Evolutionary conservation across 2,888 invertebrate species (phyloP).

Genomic region (Agrotis puta): DNA sequence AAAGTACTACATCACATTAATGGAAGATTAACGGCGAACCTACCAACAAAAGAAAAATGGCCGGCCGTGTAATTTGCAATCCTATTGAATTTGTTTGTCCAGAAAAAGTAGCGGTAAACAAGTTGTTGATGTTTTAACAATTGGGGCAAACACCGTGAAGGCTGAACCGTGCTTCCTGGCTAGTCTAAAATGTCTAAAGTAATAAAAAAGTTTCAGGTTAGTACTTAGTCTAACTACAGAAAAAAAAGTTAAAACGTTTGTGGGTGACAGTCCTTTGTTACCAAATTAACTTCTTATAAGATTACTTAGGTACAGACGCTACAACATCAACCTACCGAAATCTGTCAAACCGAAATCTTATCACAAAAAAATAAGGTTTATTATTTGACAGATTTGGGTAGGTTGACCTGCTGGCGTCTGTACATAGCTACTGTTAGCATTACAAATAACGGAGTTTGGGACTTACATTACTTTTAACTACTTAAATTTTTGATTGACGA

Average conservation of each 20-base stretch:
- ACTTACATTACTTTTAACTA: too few species aligned
- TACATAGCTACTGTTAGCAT: too few species aligned
- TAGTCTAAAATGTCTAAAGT: conserved; percentile 34
- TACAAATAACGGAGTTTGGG: neutral
- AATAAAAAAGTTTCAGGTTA: conserved; percentile 19
- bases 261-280: conserved; percentile 10
- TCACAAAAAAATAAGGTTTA: too few species aligned
- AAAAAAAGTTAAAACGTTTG: conserved; percentile 7
- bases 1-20: neutral
- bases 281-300: neutral
- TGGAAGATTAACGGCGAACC: conserved; percentile 31
- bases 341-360: too few species aligned
- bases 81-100: conserved; percentile 45
- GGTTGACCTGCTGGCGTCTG: too few species aligned
- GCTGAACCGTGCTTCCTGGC: conserved; percentile 54
- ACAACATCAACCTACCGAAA: too few species aligned
- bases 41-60: conserved; percentile 39
- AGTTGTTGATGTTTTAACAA: conserved; percentile 58
- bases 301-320: too few species aligned
- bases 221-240: neutral
- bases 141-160: conserved; percentile 62
- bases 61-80: conserved; percentile 39
- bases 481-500: too few species aligned
- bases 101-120: conserved; percentile 57
- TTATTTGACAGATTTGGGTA: too few species aligned